These are phyloP conservation scores for Pyrocoelia pectoralis DNA, from an alignment of 2,888 invertebrate species.

Conservation along the genomic window DNA sequence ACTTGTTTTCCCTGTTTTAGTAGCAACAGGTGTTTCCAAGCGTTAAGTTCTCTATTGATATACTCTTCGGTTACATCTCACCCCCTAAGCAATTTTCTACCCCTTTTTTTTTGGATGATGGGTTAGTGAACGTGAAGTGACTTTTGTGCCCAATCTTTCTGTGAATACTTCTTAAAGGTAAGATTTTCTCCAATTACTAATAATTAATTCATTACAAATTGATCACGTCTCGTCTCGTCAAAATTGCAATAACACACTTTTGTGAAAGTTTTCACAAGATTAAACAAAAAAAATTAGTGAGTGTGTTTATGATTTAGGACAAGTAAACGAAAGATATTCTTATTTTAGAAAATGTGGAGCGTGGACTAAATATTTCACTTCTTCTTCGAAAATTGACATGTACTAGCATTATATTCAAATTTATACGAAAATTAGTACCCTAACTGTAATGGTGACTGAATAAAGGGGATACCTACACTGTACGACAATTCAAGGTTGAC, in stretches of 20 bases:
- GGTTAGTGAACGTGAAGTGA: constrained; percentile 3
- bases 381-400: background rate
- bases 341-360: constrained; percentile 9
- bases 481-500: background rate
- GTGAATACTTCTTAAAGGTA: background rate
- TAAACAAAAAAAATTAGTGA: background rate
- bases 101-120: background rate
- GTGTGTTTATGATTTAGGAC: background rate
- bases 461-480: background rate
- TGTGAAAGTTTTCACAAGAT: background rate
- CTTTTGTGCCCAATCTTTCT: background rate
- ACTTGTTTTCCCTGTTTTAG: constrained; percentile 44
- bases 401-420: too few species aligned
- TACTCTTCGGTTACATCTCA: constrained; percentile 20
- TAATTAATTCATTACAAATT: background rate
- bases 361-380: background rate
- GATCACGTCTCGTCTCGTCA: background rate
- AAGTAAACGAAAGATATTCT: constrained; percentile 8
- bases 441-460: background rate
- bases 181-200: background rate
- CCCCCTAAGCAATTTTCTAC: background rate
- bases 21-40: constrained; percentile 44
- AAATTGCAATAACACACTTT: background rate
- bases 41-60: constrained; percentile 35
- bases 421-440: too few species aligned